Conservation (phyloP, 30 jellyfish, hydroid and myxozoan species). For the Aurelia sp. region DNA sequence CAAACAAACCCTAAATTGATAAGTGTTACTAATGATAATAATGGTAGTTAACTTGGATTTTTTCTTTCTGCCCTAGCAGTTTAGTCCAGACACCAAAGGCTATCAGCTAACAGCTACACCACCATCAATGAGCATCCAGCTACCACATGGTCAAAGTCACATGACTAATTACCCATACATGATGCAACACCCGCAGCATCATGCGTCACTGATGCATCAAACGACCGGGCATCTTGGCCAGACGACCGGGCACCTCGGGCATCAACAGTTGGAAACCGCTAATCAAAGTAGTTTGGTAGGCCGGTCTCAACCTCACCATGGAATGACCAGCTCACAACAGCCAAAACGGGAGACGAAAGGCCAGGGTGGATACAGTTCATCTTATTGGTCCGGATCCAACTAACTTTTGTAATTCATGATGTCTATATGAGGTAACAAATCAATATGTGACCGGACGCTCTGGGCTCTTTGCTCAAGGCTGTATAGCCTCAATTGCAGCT, state of each 20-base stretch:
- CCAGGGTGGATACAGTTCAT: conserved; percentile 31
- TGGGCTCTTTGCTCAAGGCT: too few species aligned
- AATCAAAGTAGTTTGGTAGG: conserved; percentile 47
- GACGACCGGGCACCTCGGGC: conserved; percentile 70
- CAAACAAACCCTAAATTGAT: too few species aligned
- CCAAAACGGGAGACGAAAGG: conserved; percentile 60
- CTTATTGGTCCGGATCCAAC: conserved; percentile 63
- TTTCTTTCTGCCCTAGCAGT: conserved; percentile 22
- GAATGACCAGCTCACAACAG: conserved; percentile 70
- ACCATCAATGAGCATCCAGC: conserved; percentile 75
- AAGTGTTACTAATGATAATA: too few species aligned
- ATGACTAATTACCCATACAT: conserved; percentile 73
- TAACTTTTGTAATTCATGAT: conserved; percentile 32
- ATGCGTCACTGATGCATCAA: conserved; percentile 66
- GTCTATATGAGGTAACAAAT: conserved; percentile 37
- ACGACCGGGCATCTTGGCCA: neutral
- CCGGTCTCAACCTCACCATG: conserved; percentile 50
- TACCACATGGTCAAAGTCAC: conserved; percentile 82
- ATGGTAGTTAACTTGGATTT: too few species aligned
- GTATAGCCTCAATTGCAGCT: neutral
- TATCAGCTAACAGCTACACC: conserved; percentile 72
- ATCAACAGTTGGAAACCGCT: conserved; percentile 61
- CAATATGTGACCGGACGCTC: conserved; percentile 1
- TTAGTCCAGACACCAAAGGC: conserved; percentile 70
- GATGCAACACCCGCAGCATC: conserved; percentile 82